phyloP scores from a whole-genome alignment of 1,140 invertebrate species.

The Andricus grossulariae region DNA sequence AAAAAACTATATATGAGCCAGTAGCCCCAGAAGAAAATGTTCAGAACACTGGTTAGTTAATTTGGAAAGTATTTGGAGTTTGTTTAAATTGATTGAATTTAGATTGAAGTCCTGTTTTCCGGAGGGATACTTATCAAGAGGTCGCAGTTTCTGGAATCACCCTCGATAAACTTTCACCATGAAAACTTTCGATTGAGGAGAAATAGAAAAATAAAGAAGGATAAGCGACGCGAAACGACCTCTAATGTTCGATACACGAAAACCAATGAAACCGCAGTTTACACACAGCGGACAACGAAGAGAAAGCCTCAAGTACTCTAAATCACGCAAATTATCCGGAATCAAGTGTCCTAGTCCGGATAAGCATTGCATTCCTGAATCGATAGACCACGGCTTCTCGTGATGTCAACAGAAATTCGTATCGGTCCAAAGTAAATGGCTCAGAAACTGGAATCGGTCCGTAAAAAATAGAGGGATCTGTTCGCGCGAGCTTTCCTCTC shows the following conservation, averaged over 20 bases:
- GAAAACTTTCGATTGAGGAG: no score
- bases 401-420: slow-evolving; percentile 18
- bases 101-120: no score
- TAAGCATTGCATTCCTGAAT: slow-evolving; percentile 17
- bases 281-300: slow-evolving; percentile 18
- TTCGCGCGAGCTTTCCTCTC: background rate
- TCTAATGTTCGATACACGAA: background rate
- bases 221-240: background rate
- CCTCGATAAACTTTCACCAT: no score
- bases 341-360: slow-evolving; percentile 19
- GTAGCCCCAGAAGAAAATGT: no score
- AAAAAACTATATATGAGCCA: no score
- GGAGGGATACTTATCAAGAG: no score
- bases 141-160: no score
- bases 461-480: background rate
- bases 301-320: slow-evolving; percentile 30
- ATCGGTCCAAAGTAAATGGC: background rate
- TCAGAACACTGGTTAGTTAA: no score
- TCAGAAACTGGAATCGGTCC: background rate
- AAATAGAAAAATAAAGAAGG: background rate
- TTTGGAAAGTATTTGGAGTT: no score
- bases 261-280: background rate
- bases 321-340: slow-evolving; percentile 28
- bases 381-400: slow-evolving; percentile 4
- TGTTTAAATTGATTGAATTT: no score